phyloP scores from a whole-genome alignment of 2,797 vertebrate species.

The Otolemur crassicaudatus region DNA sequence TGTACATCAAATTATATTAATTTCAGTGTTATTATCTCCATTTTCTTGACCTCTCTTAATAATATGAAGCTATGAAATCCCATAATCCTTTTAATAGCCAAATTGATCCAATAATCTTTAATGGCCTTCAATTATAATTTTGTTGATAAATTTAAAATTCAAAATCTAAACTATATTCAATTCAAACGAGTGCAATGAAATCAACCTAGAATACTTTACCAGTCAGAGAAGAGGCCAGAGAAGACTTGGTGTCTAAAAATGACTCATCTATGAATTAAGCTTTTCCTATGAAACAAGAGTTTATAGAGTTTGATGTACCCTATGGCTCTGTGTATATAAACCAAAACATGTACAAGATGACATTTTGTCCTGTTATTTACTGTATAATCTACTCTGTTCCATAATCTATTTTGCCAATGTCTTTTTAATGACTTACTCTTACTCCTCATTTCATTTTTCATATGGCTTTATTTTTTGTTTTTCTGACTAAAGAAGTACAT shows the following conservation, averaged over 20 bases:
- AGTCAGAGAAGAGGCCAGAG: background rate
- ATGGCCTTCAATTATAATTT: background rate
- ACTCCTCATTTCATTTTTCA: background rate
- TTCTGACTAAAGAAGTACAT: background rate
- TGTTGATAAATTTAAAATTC: constrained; percentile 31
- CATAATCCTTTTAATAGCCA: background rate
- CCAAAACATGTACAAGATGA: background rate
- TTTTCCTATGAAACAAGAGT: background rate
- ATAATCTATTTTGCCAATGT: constrained; percentile 25
- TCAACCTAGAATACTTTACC: background rate
- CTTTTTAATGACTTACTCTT: background rate
- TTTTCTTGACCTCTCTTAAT: background rate
- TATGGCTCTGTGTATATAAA: background rate
- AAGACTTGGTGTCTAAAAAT: background rate
- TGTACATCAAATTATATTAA: background rate
- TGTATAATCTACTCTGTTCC: background rate
- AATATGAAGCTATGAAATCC: background rate
- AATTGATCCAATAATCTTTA: background rate
- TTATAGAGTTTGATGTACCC: background rate
- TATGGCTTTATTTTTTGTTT: background rate
- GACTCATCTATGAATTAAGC: background rate
- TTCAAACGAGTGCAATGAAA: background rate
- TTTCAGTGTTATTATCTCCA: background rate
- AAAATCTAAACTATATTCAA: background rate
- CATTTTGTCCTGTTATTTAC: background rate